Percentiles rank a stretch among this genome's conserved stretches.
These are phyloP conservation scores for Xiphydria camelus DNA, from an alignment of 2,888 invertebrate species.

Conservation along the genomic window DNA sequence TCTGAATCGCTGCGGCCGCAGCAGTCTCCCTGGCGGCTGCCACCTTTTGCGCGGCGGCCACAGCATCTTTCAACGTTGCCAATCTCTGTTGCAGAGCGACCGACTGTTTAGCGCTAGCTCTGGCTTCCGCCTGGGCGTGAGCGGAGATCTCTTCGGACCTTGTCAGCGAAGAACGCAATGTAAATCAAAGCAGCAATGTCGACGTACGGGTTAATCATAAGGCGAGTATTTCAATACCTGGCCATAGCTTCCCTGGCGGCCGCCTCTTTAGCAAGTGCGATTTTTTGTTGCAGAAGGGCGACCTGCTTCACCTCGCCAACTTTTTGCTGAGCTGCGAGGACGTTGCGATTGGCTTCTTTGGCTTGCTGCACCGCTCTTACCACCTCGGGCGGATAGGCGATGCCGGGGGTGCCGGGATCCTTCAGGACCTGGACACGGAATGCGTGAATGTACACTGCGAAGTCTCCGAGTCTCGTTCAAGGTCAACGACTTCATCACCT, in stretches of 20 bases:
- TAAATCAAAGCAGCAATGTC: too few species aligned
- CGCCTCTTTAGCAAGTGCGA: conserved; percentile 75
- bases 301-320: conserved; percentile 75
- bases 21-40: conserved; percentile 74
- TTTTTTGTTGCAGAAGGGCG: conserved; percentile 71
- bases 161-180: background rate
- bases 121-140: conserved; percentile 46
- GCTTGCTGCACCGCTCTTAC: conserved; percentile 74
- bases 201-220: too few species aligned
- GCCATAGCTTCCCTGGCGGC: conserved; percentile 61
- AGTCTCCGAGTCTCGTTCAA: background rate
- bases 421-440: conserved; percentile 36
- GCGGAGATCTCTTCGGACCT: conserved; percentile 52
- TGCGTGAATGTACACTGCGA: background rate
- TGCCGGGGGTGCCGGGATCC: conserved; percentile 45
- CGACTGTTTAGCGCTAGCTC: conserved; percentile 64
- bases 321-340: conserved; percentile 72
- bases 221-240: conserved; percentile 34
- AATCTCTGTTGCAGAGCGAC: conserved; percentile 67
- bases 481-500: conserved; percentile 37
- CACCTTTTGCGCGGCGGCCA: conserved; percentile 72
- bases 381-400: conserved; percentile 67
- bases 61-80: conserved; percentile 71
- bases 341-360: conserved; percentile 73
- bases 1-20: conserved; percentile 72